Base-by-base conservation (phyloP, 2,888 invertebrate genomes). In the Tenodera sinensis region DNA sequence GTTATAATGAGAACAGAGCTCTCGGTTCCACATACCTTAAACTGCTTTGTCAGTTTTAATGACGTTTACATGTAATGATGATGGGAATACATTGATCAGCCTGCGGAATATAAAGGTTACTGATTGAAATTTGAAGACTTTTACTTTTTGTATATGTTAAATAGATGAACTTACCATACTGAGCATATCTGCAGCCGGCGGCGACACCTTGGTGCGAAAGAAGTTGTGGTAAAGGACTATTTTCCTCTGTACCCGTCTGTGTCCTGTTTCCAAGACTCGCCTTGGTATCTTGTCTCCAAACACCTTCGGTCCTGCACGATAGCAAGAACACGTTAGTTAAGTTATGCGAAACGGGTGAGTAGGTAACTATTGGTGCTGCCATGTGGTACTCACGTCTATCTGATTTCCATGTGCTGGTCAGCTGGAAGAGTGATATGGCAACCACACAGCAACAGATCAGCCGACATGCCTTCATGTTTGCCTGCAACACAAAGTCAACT, bases 161-260 rank as follows among this genome's bases (percentile, higher is more conserved):
- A 30, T 4, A 7, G 0, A 3, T 7, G 34, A 34, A 34, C 93
- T 93, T 93, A 97, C 97, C 97, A 97, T 96, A 91, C 95, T 93
- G 34, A 97, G 93, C 97, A 97, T 97, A 93, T 97, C 97, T n/a
- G 96, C 94, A 27, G 97, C 96, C 81, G 95, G 93, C 0, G 97
- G 97, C 90, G 94, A 93, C 54, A 97, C 97, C 93, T 95, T 96
- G 3, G 96, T 95, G 88, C 97, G 95, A 92, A 97, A 97, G 92
- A 95, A 96, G 92, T 97, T 97, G 93, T 97, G 97, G 91, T 96
- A 96, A 30, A 95, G 94, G 4, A 96, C 96, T 91, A 97, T 96
- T 93, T 96, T 97, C 91, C 95, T 94, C 92, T 96, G 95, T 27
- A 97, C 95, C 89, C 94, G 94, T 89, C 94, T 93, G 91, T 95